Percentiles rank a stretch among this genome's conserved stretches.
phyloP scores from a whole-genome alignment of 2,888 invertebrate genomes.

The Callimorpha dominula region DNA sequence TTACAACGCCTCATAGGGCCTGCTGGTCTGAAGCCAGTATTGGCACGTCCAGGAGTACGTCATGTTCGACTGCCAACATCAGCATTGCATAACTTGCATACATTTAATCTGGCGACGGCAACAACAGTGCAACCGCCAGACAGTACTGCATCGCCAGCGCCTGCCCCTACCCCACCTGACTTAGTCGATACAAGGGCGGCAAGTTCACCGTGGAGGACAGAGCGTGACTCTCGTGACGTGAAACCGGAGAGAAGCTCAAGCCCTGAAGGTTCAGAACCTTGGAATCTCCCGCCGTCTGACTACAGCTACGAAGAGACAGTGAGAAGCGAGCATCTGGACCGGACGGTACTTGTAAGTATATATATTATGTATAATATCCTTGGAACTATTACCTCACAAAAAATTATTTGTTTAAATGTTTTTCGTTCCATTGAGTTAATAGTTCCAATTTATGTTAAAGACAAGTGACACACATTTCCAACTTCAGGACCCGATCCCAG shows the following conservation, averaged over 20 bases:
- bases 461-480: conserved; percentile 74
- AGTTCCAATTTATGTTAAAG: conserved; percentile 46
- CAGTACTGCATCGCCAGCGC: conserved; percentile 69
- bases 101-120: conserved; percentile 73
- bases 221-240: conserved; percentile 65
- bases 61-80: conserved; percentile 81
- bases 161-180: conserved; percentile 74
- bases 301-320: conserved; percentile 81
- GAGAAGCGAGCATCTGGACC: conserved; percentile 75
- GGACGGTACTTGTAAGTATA: conserved; percentile 81
- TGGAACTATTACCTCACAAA: conserved; percentile 30
- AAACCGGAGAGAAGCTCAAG: conserved; percentile 75
- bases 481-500: conserved; percentile 84
- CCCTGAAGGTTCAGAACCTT: conserved; percentile 78
- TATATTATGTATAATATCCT: conserved; percentile 14
- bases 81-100: conserved; percentile 79
- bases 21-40: conserved; percentile 85
- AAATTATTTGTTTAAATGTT: conserved; percentile 39
- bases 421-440: conserved; percentile 37
- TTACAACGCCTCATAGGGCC: conserved; percentile 90
- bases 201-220: conserved; percentile 74
- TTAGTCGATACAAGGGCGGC: conserved; percentile 73
- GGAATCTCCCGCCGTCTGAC: conserved; percentile 76
- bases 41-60: conserved; percentile 86
- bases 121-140: conserved; percentile 72